Conservation (phyloP, 2,797 vertebrate genomes). For the Myripristis murdjan region DNA sequence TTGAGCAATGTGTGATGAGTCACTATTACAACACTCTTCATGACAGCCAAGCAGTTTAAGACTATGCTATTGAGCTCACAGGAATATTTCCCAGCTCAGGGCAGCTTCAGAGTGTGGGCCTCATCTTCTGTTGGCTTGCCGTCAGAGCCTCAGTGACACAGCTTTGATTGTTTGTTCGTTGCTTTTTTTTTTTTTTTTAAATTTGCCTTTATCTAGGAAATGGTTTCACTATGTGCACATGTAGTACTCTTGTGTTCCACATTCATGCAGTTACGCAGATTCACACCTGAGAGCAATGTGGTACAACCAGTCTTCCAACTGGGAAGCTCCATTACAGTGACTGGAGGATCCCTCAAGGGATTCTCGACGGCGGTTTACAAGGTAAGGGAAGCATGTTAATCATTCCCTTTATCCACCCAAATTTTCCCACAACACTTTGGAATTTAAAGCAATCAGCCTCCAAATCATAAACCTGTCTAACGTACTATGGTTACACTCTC, state of each 20-base stretch:
- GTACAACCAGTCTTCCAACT: neutral
- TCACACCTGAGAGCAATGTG: neutral
- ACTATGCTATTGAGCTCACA: conserved; percentile 13
- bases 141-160: conserved; percentile 52
- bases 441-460: neutral
- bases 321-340: neutral
- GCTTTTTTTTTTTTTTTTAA: conserved; percentile 50
- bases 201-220: conserved; percentile 20
- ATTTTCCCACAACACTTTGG: neutral
- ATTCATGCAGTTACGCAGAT: neutral
- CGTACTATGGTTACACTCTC: neutral
- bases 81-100: conserved; percentile 35
- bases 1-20: conserved; percentile 54
- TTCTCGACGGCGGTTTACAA: neutral
- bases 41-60: conserved; percentile 2
- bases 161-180: no score
- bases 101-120: conserved; percentile 6
- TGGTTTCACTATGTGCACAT: conserved; percentile 13
- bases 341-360: neutral
- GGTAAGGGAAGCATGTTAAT: neutral
- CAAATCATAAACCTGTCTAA: neutral
- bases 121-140: conserved; percentile 34
- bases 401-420: neutral
- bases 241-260: neutral
- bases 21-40: conserved; percentile 38